Evolutionary conservation across 2,888 invertebrate genomes (phyloP), one percentile per base, ranked within the genome.

Genomic region (Synergus itoensis): DNA sequence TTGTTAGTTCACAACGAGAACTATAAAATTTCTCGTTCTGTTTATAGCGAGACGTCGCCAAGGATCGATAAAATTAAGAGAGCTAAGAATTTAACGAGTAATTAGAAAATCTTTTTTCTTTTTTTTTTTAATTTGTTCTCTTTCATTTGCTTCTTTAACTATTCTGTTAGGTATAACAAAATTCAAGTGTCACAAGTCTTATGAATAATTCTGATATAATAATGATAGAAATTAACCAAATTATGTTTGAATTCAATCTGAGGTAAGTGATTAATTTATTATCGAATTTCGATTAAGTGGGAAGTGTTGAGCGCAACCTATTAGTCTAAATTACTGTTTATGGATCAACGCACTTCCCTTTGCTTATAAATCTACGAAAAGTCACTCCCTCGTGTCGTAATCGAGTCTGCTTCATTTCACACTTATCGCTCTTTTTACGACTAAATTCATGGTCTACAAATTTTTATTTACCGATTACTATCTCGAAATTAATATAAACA

Each of bases 281-380:
- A 67, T 67, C 21, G 43, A 67, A 43, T 12, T 67, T 67, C 43
- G 43, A 43, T 67, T 43, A 43, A 21, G 18, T 18, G 1, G 43
- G 43, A 67, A 43, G 21, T 12, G 11, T 43, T 21, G 18, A 65
- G 41, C 41, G 41, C 21, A 43, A 43, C 36, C 63, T 63, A 63
- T 63, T 63, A 63, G 63, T 63, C 63, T 67, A 43, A 16, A 67
- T 43, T 67, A 43, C 43, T 43, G 43, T 67, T 67, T 41, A 67
- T 43, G 65, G 65, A 67, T 67, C 43, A 43, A 43, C 21, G 65
- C 18, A 18, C 41, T 12, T 43, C 43, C n/a, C 16, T 18, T 18
- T 18, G n/a, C 40, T 67, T 40, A 64, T 64, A 64, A 64, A 40
- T 64, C 40, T 9, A 64, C 40, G 64, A 40, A 28, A 36, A 41